Base-by-base conservation (phyloP, 2,888 invertebrate species). In the Tubulanus polymorphus region DNA sequence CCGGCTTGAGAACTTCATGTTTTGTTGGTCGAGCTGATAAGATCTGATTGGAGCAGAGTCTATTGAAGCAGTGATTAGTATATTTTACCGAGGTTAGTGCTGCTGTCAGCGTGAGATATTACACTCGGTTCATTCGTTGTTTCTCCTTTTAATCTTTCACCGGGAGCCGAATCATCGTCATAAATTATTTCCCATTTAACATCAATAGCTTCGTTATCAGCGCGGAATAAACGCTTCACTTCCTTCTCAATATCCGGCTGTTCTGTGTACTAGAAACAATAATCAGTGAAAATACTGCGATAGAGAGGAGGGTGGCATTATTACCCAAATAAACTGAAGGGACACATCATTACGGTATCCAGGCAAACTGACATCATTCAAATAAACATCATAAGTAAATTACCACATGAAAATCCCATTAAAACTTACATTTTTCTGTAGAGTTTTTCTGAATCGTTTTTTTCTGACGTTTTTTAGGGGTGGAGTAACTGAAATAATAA, bases 171-270 rank as follows among this genome's bases (percentile, higher is more conserved):
- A 25, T 37, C 37, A 23, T 73, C 73, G 49, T 73, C 73, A 27
- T 65, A 66, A 27, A 75, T 67, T 26, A 77, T 68, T 59, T 78
- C 78, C 71, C 72, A 77, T 50, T 73, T 73, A 2, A 78, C 75
- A 55, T 73, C 72, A 18, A 73, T 70, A 3, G 96, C 95, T 76
- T 96, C 95, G 73, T 93, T 92, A 74, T 96, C 96, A 41, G 69
- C 88, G 62, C 94, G 83, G 8, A 99, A 82, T 54, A 99, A 81
- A 37, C 94, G 84, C 76, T 95, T 94, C 0, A 99, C 93, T 82
- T 99, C 97, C 76, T 95, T 95, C 75, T 99, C 97, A 63, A 96
- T 93, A 82, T 97, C 96, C 0, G 96, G 95, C 26, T 93, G 92
- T 80, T 96, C 96, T 1, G 92, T 91, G 80, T 90, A 92, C 80